A percentile compares a stretch with the other conserved stretches of the same genome.
phyloP scores from a whole-genome alignment of 2,113 vertebrate genomes.

The Phycodurus eques region DNA sequence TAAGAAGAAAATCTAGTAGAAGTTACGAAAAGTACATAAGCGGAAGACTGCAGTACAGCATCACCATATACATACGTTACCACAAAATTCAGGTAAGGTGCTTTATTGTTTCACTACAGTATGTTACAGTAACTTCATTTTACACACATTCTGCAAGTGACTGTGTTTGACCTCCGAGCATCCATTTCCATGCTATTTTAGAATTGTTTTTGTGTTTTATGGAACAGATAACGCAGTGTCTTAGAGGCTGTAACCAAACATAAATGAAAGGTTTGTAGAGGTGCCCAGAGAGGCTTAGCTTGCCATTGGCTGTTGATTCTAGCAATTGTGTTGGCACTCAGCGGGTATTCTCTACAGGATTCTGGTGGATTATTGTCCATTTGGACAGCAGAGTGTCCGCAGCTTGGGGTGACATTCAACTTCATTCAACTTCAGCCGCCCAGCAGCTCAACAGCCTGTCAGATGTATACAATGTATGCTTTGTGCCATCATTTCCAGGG shows the following conservation, averaged over 20 bases:
- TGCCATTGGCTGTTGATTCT: slow-evolving; percentile 60
- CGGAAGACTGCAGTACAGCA: not conserved
- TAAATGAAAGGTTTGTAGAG: slow-evolving; percentile 54
- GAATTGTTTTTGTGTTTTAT: not conserved
- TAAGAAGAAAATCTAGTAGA: not conserved
- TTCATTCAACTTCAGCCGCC: slow-evolving; percentile 60
- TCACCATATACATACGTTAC: not conserved
- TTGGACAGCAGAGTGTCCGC: slow-evolving; percentile 67
- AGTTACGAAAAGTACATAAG: not conserved
- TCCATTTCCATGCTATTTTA: not conserved
- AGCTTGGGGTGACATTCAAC: slow-evolving; percentile 69
- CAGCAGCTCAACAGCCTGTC: slow-evolving; percentile 28
- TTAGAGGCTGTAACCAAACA: slow-evolving; percentile 47
- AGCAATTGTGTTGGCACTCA: slow-evolving; percentile 61
- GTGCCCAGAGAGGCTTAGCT: slow-evolving; percentile 62
- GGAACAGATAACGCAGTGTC: slow-evolving; percentile 26
- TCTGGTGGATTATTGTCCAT: slow-evolving; percentile 69
- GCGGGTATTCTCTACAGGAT: slow-evolving; percentile 61
- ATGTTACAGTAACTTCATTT: not conserved
- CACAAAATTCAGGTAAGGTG: not conserved
- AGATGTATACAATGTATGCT: not conserved
- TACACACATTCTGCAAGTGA: not conserved
- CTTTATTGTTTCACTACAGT: not conserved
- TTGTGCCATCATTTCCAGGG: not conserved
- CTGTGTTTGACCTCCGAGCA: not conserved